Evolutionary conservation across 2,888 invertebrate species (phyloP).

Genomic region (Caradrina clavipalpis): DNA sequence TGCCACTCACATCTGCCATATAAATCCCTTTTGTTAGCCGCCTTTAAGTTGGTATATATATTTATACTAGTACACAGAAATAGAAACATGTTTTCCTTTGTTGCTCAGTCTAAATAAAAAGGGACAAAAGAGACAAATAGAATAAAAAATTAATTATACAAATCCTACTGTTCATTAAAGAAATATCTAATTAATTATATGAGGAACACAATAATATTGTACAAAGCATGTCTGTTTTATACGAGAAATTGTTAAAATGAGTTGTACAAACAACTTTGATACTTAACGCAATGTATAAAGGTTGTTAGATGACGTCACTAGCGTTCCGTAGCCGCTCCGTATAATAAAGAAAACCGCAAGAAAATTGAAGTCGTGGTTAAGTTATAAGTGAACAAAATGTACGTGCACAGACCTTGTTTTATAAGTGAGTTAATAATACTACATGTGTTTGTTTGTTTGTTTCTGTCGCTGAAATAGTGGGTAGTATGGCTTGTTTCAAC

Average conservation of each 20-base stretch:
- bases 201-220: conserved; percentile 13
- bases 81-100: too few relatives aligned
- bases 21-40: too few relatives aligned
- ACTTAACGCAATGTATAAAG: conserved; percentile 40
- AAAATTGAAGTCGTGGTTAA: conserved; percentile 56
- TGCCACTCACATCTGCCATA: too few relatives aligned
- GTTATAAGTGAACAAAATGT: conserved; percentile 57
- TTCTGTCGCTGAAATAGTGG: neutral
- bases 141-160: neutral
- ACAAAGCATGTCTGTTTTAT: conserved; percentile 8
- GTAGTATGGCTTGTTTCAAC: neutral
- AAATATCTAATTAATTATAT: conserved; percentile 3
- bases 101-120: neutral
- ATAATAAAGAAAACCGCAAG: conserved; percentile 60
- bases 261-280: conserved; percentile 41
- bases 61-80: too few relatives aligned
- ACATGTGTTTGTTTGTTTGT: conserved; percentile 24
- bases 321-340: conserved; percentile 32
- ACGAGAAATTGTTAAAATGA: conserved; percentile 38
- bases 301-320: conserved; percentile 43
- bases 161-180: neutral
- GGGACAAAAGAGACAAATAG: neutral
- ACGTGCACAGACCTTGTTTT: conserved; percentile 48
- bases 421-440: conserved; percentile 41
- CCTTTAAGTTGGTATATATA: neutral